Conservation (phyloP, 2,888 invertebrate genomes). For the Pinctada fucata region DNA sequence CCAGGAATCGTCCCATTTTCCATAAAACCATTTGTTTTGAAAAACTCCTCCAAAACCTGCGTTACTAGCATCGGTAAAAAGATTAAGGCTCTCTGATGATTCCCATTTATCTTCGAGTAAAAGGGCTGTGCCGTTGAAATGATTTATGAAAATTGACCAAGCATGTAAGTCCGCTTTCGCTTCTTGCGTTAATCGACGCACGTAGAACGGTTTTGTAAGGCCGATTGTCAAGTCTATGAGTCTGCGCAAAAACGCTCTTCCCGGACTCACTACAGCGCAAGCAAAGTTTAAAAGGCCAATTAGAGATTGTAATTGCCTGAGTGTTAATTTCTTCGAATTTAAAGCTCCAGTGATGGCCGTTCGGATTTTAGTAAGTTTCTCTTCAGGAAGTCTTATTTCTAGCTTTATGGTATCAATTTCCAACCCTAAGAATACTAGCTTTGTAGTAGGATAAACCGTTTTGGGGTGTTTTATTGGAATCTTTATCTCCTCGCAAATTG, state of each 20-base stretch:
- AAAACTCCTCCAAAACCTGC: constrained; percentile 26
- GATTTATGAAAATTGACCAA: constrained; percentile 13
- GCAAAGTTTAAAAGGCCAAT: constrained; percentile 43
- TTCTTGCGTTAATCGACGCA: constrained; percentile 3
- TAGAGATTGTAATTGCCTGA: constrained; percentile 32
- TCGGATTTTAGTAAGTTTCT: no score
- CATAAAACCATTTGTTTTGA: constrained; percentile 21
- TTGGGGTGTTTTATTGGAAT: no score
- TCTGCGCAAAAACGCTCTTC: constrained; percentile 43
- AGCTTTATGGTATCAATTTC: not conserved
- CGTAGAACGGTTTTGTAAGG: constrained; percentile 24
- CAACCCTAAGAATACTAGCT: not conserved
- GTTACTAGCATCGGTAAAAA: constrained; percentile 31
- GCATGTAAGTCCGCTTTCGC: constrained; percentile 22
- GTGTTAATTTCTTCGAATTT: constrained; percentile 19
- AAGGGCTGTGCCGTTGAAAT: constrained; percentile 22
- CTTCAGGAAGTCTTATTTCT: not conserved
- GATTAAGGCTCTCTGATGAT: constrained; percentile 9
- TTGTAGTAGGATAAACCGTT: not conserved
- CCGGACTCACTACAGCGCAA: constrained; percentile 37
- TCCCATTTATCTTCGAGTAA: not conserved
- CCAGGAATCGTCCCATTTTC: constrained; percentile 1
- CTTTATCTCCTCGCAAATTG: no score
- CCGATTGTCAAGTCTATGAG: constrained; percentile 46
- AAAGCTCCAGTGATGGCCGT: no score